These are phyloP conservation scores for Hydrotaea diabolus DNA, from an alignment of 2,888 invertebrate species.

Conservation along the genomic window DNA sequence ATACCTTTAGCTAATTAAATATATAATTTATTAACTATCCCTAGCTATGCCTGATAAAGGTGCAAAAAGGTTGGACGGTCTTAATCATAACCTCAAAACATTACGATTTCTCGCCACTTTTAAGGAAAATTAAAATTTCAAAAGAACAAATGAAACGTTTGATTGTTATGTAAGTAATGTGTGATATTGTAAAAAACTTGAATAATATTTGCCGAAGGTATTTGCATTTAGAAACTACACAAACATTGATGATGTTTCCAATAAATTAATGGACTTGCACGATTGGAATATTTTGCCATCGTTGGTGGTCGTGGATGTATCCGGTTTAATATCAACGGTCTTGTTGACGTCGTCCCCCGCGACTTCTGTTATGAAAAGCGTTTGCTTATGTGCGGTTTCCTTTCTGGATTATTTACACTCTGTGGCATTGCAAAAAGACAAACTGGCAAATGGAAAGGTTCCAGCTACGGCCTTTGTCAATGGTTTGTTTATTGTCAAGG, in stretches of 20 bases:
- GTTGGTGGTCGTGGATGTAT: constrained; percentile 72
- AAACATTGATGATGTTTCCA: constrained; percentile 70
- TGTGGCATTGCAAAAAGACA: constrained; percentile 50
- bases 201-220: not conserved
- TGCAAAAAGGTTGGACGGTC: constrained; percentile 55
- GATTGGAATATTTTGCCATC: constrained; percentile 68
- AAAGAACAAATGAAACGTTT: constrained; percentile 68
- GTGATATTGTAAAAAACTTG: not conserved
- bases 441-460: not conserved
- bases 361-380: constrained; percentile 35
- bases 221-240: constrained; percentile 33
- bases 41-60: constrained; percentile 70
- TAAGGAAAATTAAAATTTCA: constrained; percentile 36
- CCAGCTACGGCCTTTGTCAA: not conserved
- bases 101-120: constrained; percentile 50
- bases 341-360: not conserved
- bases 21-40: not conserved
- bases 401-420: constrained; percentile 60
- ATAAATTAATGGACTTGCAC: constrained; percentile 69
- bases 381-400: constrained; percentile 58
- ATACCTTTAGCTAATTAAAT: not conserved
- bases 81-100: constrained; percentile 51
- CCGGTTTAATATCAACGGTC: constrained; percentile 19
- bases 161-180: constrained; percentile 62
- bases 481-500: constrained; percentile 69